These are phyloP conservation scores for Aleiodes alternator DNA, from an alignment of 2,888 invertebrate species.

Conservation along the genomic window DNA sequence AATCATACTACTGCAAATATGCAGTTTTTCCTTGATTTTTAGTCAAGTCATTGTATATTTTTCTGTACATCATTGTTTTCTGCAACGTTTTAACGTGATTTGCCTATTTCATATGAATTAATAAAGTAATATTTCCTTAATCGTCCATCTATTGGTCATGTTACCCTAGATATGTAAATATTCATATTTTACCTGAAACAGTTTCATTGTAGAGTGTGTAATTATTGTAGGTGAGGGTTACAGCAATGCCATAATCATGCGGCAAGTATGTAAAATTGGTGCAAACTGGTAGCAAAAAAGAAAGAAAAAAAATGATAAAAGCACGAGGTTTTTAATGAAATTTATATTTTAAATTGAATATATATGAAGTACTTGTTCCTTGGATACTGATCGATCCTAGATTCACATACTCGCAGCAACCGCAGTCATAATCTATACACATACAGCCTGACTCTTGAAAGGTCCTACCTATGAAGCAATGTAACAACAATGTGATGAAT, in stretches of 20 bases:
- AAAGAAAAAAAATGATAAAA: conserved; percentile 33
- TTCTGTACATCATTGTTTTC: too few species aligned
- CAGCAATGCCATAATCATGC: conserved; percentile 64
- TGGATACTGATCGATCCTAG: neutral
- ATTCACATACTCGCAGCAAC: conserved; percentile 2
- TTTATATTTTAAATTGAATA: too few species aligned
- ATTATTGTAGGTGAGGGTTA: conserved; percentile 63
- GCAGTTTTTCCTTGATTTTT: too few species aligned
- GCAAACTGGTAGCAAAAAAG: conserved; percentile 61
- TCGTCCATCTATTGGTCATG: too few species aligned
- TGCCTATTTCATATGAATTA: too few species aligned
- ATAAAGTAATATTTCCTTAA: too few species aligned
- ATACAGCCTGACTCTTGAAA: neutral
- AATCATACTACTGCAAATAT: too few species aligned
- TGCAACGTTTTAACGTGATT: too few species aligned
- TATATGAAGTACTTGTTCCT: neutral
- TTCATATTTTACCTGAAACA: conserved; percentile 63
- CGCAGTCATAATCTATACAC: conserved; percentile 8
- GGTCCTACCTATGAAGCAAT: too few species aligned
- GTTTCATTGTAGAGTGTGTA: conserved; percentile 64
- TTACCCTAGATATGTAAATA: neutral
- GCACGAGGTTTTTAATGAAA: neutral
- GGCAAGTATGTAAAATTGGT: conserved; percentile 64
- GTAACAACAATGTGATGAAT: too few species aligned
- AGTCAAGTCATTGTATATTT: too few species aligned